phyloP scores from a whole-genome alignment of 2,888 invertebrate genomes.

The Hetaerina titia region DNA sequence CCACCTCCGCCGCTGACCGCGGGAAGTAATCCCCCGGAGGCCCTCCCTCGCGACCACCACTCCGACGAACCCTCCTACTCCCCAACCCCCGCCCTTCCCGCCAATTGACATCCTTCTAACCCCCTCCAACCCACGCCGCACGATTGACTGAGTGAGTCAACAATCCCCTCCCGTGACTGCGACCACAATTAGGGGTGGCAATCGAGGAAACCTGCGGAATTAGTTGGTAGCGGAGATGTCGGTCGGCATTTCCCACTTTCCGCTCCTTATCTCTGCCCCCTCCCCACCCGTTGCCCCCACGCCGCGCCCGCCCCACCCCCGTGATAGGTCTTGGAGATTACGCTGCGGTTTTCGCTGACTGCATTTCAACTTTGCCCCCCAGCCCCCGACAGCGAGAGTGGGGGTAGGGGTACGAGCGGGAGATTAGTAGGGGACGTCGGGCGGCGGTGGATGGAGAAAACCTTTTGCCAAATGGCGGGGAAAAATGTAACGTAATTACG shows the following conservation, averaged over 20 bases:
- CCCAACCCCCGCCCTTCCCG: too few species aligned
- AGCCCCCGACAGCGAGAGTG: conserved; percentile 74
- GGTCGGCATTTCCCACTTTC: too few species aligned
- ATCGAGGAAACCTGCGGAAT: background rate
- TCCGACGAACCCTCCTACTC: too few species aligned
- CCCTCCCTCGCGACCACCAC: too few species aligned
- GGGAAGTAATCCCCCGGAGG: too few species aligned
- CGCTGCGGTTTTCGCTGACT: conserved; percentile 69
- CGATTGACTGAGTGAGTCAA: background rate
- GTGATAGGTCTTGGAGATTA: conserved; percentile 37
- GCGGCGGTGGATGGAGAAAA: conserved; percentile 24
- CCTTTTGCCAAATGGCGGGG: conserved; percentile 72
- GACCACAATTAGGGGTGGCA: background rate
- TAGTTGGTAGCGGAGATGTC: too few species aligned
- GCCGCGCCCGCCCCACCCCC: conserved; percentile 5
- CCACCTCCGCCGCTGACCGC: too few species aligned
- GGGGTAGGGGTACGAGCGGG: conserved; percentile 33
- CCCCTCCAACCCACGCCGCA: too few species aligned
- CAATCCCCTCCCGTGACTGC: background rate
- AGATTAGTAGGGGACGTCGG: background rate
- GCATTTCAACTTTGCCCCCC: conserved; percentile 77
- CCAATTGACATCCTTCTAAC: too few species aligned
- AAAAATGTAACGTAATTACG: conserved; percentile 76
- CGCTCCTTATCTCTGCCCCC: background rate
- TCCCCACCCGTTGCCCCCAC: conserved; percentile 61